phyloP scores from a whole-genome alignment of 2,888 invertebrate genomes.

The Drosophila setosimentum region DNA sequence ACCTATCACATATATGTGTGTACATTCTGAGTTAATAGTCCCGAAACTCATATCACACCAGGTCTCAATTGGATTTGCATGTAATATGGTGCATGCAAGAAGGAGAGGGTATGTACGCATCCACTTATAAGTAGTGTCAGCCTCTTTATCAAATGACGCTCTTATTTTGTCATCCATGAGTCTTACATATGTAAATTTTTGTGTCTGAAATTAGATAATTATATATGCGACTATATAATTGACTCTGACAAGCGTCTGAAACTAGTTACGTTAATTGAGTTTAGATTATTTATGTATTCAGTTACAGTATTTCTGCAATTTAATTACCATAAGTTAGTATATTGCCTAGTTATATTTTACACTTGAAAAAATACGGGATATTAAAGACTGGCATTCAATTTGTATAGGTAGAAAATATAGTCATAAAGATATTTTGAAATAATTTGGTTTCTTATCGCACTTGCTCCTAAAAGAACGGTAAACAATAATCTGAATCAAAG shows the following conservation, averaged over 20 bases:
- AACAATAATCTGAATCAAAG: conserved; percentile 12
- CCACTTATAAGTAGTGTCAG: conserved; percentile 9
- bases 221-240: conserved; percentile 4
- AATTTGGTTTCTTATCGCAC: conserved; percentile 23
- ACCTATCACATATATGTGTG: background rate
- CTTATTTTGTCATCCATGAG: conserved; percentile 3
- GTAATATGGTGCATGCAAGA: background rate
- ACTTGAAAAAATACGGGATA: background rate
- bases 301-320: background rate
- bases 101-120: background rate
- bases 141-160: conserved; percentile 11
- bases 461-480: background rate
- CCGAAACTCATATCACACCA: conserved; percentile 22
- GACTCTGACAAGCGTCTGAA: conserved; percentile 1
- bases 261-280: conserved; percentile 12
- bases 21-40: conserved; percentile 30
- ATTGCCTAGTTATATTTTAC: background rate
- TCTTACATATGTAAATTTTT: conserved; percentile 19
- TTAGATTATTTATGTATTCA: conserved; percentile 6
- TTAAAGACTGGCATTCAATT: background rate
- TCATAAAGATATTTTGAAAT: conserved; percentile 40
- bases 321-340: background rate
- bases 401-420: background rate
- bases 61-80: conserved; percentile 19
- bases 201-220: conserved; percentile 21